Percentiles rank a stretch among this genome's conserved stretches.
Evolutionary conservation across 2,888 invertebrate genomes (phyloP).

Genomic region (Sycophila texana): DNA sequence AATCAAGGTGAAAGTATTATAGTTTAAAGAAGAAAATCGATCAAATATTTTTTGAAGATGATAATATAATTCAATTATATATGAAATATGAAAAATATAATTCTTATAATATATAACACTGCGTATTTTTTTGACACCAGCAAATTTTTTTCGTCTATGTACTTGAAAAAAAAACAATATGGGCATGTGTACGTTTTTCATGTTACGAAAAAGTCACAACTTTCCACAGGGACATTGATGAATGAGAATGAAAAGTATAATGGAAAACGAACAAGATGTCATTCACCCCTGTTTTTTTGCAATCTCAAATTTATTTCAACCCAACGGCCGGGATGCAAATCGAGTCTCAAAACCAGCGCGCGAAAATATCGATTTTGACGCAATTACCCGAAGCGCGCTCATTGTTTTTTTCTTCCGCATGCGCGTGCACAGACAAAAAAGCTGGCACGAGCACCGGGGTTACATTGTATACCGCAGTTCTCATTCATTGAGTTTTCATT

Average conservation of each 20-base stretch:
- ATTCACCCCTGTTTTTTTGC: neutral
- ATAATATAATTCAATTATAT: no score
- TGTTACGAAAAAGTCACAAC: no score
- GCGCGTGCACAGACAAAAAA: slow-evolving; percentile 5
- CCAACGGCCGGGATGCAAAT: slow-evolving; percentile 18
- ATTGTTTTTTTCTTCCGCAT: slow-evolving; percentile 23
- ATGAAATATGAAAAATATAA: no score
- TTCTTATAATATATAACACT: no score
- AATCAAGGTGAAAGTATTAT: no score
- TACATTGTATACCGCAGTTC: slow-evolving; percentile 24
- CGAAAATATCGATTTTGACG: slow-evolving; percentile 34
- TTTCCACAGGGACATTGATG: no score
- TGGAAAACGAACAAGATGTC: slow-evolving; percentile 3
- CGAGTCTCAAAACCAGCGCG: slow-evolving; percentile 20
- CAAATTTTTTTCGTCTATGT: no score
- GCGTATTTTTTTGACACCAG: no score
- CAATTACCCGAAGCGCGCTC: slow-evolving; percentile 18
- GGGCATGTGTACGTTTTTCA: no score
- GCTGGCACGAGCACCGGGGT: slow-evolving; percentile 2
- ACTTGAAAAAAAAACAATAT: no score
- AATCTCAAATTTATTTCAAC: slow-evolving; percentile 23
- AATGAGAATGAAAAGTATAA: neutral
- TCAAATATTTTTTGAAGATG: no score
- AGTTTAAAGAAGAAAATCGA: no score
- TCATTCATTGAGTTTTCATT: slow-evolving; percentile 34